Base-by-base conservation (phyloP, 2,888 invertebrate species). In the Lepidochrysops patricia region DNA sequence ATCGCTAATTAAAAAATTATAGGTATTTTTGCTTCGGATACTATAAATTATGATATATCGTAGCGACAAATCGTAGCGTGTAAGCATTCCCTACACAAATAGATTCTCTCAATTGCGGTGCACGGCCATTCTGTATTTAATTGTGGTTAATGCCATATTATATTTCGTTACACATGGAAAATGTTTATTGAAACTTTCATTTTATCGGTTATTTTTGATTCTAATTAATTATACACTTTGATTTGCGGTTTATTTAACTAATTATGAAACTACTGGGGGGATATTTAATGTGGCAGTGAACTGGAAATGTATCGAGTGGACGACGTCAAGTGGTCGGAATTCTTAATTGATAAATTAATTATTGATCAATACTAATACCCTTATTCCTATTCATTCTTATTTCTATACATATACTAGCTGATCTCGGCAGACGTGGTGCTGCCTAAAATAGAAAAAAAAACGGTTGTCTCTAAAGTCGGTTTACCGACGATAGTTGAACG, bases 91-190 rank as follows among this genome's bases (percentile, higher is more conserved):
- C 37, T 12, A 54, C 15, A 54, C 54, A 54, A 54, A 54, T 54
- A 54, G 29, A 32, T 54, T 54, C 54, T 50, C 50, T 54, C 54
- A 54, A 54, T 54, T 54, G 54, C 19, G 29, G 54, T 12, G 4
- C 32, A 1, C 54, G 32, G 13, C 54, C 19, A 54, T 32, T 54
- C 19, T 54, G 54, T 54, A 54, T 54, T 54, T 54, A 54, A 54
- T 32, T 54, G 54, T 29, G 54, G 54, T 54, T 5, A 2, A 6
- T 32, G 19, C 29, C 26, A 29, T 54, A 32, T 29, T 54, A 29
- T 54, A 54, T 29, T 49, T 26, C 52, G 26, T 52, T 32, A 54
- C 32, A 29, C 9, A 26, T 23, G 15, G 32, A 32, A 54, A 54
- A 32, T 54, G 25, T 26, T 26, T 26, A 50, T 26, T 50, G 26